Base-by-base conservation (phyloP, 1,140 invertebrate genomes). In the Camponotus floridanus region DNA sequence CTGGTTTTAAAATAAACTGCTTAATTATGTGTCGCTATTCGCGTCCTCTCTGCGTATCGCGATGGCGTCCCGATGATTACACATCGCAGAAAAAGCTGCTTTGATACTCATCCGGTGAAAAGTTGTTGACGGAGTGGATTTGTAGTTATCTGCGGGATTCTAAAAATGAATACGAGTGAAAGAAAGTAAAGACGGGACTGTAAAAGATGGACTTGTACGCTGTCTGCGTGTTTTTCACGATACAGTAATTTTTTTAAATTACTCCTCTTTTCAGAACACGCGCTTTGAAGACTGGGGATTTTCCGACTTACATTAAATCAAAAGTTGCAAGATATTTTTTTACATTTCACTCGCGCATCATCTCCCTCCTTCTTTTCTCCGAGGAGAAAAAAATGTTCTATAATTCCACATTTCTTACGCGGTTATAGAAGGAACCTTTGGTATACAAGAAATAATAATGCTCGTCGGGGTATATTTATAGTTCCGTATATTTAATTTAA, bases 101-200 rank as follows among this genome's bases (percentile, higher is more conserved):
- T 83, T 83, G 79, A 39, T 26, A 74, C 45, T 45, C 67, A 73
- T 61, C 79, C 61, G 11, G 15, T 73, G 79, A 73, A 73, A 62
- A 57, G 68, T 83, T 74, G 79, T 74, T 73, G 79, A 81, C 39
- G 68, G 45, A 61, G 79, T 61, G 68, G 7, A 83, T 74, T 83
- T 73, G 26, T 21, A 13, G 51, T 61, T n/a, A 51, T 9, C n/a
- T 26, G 33, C 6, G 13, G 9, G n/a, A 4, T 21, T 74, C 55
- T 73, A 83, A 73, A 45, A 74, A 74, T 73, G 45, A 61, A 74
- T 83, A 61, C n/a, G n/a, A 74, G 36, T 57, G 26, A 61, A 45
- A 11, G 31, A 74, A 42, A 81, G 3, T 59, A 42, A 18, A 21
- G 39, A 21, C 31, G 68, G 26, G 26, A 18, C 55, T 55, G 11